These are phyloP conservation scores for Zeugodacus cucurbitae DNA, from an alignment of 1,140 invertebrate species.

Conservation along the genomic window DNA sequence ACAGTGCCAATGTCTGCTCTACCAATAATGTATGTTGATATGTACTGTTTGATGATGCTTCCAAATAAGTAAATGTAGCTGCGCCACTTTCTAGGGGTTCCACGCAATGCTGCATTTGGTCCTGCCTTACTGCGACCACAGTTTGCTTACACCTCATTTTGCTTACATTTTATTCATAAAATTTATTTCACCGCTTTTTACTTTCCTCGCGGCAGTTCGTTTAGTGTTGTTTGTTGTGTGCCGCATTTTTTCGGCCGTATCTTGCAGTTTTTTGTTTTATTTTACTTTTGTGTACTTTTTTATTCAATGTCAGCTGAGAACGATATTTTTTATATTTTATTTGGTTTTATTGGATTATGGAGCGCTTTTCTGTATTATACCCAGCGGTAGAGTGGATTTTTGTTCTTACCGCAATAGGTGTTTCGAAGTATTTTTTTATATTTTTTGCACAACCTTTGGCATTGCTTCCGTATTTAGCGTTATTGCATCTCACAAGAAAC, in stretches of 20 bases:
- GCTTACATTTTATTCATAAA: no score
- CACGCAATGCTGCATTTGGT: background rate
- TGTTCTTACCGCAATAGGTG: background rate
- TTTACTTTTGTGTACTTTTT: background rate
- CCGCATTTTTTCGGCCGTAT: background rate
- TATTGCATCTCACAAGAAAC: background rate
- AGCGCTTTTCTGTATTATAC: background rate
- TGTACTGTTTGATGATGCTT: no score
- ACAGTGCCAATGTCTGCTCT: no score
- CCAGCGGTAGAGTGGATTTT: background rate
- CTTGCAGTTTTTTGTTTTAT: background rate
- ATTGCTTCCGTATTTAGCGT: background rate
- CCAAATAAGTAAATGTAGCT: no score
- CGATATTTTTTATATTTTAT: background rate
- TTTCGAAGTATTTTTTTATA: background rate
- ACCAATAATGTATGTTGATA: no score
- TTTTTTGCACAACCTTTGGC: background rate
- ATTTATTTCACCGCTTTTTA: no score
- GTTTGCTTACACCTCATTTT: background rate
- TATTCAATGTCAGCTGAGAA: background rate
- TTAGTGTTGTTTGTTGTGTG: background rate
- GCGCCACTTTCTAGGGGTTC: no score
- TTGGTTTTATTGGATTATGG: background rate
- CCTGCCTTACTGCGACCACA: background rate
- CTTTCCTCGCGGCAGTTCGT: background rate